These are phyloP conservation scores for Perdita meconis DNA, from an alignment of 2,888 invertebrate species.

Conservation along the genomic window DNA sequence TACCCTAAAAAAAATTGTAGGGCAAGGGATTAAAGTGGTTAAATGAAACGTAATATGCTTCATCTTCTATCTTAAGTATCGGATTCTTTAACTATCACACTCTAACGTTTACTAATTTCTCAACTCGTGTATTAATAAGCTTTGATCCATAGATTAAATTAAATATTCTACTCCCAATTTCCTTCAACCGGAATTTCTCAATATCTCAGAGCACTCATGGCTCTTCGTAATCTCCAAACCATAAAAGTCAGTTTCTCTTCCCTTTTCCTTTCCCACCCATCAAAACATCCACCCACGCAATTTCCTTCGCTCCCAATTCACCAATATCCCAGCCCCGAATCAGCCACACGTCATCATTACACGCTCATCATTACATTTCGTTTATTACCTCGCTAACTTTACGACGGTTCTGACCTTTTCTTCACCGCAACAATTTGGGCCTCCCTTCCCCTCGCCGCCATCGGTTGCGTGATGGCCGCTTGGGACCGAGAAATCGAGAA, in stretches of 20 bases:
- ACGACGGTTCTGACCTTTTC: conserved; percentile 72
- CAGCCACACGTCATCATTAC: conserved; percentile 55
- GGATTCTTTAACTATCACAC: no score
- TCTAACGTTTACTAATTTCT: no score
- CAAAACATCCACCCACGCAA: conserved; percentile 25
- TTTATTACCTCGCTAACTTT: conserved; percentile 74
- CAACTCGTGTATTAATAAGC: no score
- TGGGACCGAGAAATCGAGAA: not conserved
- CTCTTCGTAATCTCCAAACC: not conserved
- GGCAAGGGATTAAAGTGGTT: no score
- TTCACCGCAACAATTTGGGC: conserved; percentile 66
- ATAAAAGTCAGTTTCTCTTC: conserved; percentile 13
- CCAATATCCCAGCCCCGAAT: no score
- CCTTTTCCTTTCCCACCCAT: not conserved
- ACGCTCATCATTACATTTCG: conserved; percentile 57
- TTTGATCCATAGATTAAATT: no score
- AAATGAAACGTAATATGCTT: no score
- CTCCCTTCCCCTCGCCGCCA: conserved; percentile 4
- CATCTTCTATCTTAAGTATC: no score
- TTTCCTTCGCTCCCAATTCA: conserved; percentile 18
- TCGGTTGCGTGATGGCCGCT: not conserved
- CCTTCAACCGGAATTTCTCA: no score
- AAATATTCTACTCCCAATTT: no score
- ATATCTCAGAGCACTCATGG: no score
- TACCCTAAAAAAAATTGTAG: no score